A percentile compares a stretch with the other conserved stretches of the same genome.
These are phyloP conservation scores for Campoletis sonorensis DNA, from an alignment of 1,140 invertebrate genomes.

Conservation along the genomic window DNA sequence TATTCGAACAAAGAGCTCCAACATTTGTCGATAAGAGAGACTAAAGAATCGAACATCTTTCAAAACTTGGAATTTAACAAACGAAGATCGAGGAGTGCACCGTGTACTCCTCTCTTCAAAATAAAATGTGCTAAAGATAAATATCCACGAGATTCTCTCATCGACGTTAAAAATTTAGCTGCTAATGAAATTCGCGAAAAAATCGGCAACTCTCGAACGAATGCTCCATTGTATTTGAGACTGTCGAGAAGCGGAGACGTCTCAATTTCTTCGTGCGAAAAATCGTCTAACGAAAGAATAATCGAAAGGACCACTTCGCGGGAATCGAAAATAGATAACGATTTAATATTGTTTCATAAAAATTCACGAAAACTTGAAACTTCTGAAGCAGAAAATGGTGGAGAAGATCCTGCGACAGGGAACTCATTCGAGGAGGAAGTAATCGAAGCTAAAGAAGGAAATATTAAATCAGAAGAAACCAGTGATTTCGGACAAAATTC, in stretches of 20 bases:
- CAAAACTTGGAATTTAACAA: background rate
- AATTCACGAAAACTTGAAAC: background rate
- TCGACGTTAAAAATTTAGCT: background rate
- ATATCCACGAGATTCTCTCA: conserved; percentile 4
- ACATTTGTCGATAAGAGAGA: background rate
- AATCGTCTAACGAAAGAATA: background rate
- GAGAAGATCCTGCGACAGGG: background rate
- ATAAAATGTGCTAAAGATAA: conserved; percentile 40
- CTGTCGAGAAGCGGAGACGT: conserved; percentile 28
- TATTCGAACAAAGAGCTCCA: background rate
- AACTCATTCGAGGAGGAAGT: background rate
- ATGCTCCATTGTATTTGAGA: background rate
- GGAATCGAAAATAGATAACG: background rate
- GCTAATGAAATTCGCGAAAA: conserved; percentile 9
- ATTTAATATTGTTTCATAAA: background rate
- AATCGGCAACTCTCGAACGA: background rate
- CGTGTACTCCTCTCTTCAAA: conserved; percentile 34
- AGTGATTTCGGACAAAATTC: background rate
- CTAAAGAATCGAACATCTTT: background rate
- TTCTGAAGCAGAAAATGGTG: background rate
- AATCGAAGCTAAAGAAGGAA: background rate
- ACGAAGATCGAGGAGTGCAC: conserved; percentile 29
- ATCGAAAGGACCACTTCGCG: background rate
- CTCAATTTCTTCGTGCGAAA: background rate
- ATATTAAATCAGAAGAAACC: background rate